phyloP scores from a whole-genome alignment of 2,888 invertebrate species.

The Scelioninae gen. 2 region DNA sequence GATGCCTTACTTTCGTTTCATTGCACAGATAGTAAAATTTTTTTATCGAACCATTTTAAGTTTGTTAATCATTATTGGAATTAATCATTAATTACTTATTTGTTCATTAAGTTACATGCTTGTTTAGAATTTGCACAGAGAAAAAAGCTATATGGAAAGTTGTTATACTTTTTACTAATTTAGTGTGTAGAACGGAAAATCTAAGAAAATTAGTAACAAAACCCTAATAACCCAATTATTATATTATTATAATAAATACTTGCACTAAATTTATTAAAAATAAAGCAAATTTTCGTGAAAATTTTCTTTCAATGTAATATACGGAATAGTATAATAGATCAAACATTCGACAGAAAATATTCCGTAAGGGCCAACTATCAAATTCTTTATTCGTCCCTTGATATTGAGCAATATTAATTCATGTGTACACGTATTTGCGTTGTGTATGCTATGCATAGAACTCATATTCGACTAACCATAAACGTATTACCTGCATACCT shows the following conservation, averaged over 20 bases:
- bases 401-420: slow-evolving; percentile 12
- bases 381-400: slow-evolving; percentile 19
- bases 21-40: no score
- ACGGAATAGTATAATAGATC: no score
- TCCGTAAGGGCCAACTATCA: background rate
- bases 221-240: no score
- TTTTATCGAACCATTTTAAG: background rate
- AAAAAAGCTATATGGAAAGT: background rate
- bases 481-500: slow-evolving; percentile 22
- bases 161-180: no score
- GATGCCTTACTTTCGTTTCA: background rate
- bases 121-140: background rate
- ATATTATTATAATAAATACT: no score
- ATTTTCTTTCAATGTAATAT: no score
- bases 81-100: background rate
- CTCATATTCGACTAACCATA: slow-evolving; percentile 24
- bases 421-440: background rate
- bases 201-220: no score
- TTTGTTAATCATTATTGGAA: no score
- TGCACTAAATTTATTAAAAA: no score
- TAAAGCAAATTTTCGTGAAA: no score
- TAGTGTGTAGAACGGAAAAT: no score
- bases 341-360: no score
- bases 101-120: slow-evolving; percentile 13
- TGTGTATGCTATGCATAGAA: slow-evolving; percentile 8